Evolutionary conservation across 1,140 invertebrate genomes (phyloP), one percentile per base, ranked within the genome.

Genomic region (Conus ventricosus): DNA sequence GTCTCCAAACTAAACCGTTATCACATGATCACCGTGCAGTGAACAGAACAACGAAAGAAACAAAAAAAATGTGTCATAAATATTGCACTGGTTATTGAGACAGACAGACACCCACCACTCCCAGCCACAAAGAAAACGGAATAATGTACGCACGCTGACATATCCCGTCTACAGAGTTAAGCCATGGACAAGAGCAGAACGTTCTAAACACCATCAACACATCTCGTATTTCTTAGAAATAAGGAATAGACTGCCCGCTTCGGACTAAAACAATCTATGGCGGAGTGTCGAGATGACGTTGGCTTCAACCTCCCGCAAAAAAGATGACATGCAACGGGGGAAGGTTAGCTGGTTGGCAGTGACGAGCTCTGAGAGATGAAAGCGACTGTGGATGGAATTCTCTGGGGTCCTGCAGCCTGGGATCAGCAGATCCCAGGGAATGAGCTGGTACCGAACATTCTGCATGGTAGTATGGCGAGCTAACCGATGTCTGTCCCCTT

Each of bases 61-160:
- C 11, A 71, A 71, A 23, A 20, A 71, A 71, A 71, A 71, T 23
- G 6, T 23, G 11, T 17, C 23, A 20, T 71, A 71, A 71, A 71
- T 71, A 71, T 71, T 71, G 67, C 67, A 71, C 67, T 71, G 67
- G 67, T 71, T 71, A 71, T n/a, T 71, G 67, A 71, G 13, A 71
- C 60, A 63, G 17, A 71, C 11, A 71, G 17, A 71, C 15, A 71
- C 20, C 67, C 67, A 39, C 39, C 39, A 39, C 39, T 23, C 20
- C 23, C 67, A 71, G 11, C 15, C 17, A 71, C 15, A 4, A 71
- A 71, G 6, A 71, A 71, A 71, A 23, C 15, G 23, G 23, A 71
- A 71, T 71, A 71, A 71, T 20, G 6, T 13, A 7, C 20, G 67
- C 67, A 71, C 67, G 4, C 8, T 60, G 8, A 71, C 67, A 71